These are phyloP conservation scores for Hipparchia sbordonii DNA, from an alignment of 2,888 invertebrate species.

Conservation along the genomic window DNA sequence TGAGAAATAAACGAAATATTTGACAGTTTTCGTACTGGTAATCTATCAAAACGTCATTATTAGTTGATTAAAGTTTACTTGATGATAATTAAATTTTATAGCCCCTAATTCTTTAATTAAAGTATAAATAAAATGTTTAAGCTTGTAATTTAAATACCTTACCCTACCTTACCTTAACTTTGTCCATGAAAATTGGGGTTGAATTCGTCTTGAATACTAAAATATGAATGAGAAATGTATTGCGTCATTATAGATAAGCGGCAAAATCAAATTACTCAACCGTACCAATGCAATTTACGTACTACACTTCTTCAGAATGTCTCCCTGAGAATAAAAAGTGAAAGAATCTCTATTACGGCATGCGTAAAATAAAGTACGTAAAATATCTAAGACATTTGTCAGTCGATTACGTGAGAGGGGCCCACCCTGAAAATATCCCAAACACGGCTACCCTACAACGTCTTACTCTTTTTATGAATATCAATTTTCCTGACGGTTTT, in stretches of 20 bases:
- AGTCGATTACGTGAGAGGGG: conserved; percentile 78
- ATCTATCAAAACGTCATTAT: too few relatives aligned
- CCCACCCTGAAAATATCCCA: conserved; percentile 67
- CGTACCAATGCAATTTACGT: conserved; percentile 2
- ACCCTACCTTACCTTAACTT: too few relatives aligned
- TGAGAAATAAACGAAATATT: too few relatives aligned
- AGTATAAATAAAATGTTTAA: too few relatives aligned
- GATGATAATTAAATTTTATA: too few relatives aligned
- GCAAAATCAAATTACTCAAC: background rate
- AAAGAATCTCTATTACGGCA: conserved; percentile 53
- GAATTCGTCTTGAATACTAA: conserved; percentile 1
- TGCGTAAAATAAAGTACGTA: conserved; percentile 76
- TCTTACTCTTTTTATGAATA: conserved; percentile 16
- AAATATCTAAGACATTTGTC: conserved; percentile 81
- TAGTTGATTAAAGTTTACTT: too few relatives aligned
- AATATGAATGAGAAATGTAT: background rate
- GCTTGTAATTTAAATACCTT: too few relatives aligned
- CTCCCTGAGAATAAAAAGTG: conserved; percentile 37
- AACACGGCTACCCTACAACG: conserved; percentile 49
- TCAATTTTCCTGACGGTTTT: background rate
- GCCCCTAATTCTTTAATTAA: too few relatives aligned
- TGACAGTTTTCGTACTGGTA: too few relatives aligned
- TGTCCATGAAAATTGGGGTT: background rate
- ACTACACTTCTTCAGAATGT: conserved; percentile 27
- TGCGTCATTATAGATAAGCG: background rate